phyloP scores from a whole-genome alignment of 2,797 vertebrate genomes.

The Sebastes hubbsi region DNA sequence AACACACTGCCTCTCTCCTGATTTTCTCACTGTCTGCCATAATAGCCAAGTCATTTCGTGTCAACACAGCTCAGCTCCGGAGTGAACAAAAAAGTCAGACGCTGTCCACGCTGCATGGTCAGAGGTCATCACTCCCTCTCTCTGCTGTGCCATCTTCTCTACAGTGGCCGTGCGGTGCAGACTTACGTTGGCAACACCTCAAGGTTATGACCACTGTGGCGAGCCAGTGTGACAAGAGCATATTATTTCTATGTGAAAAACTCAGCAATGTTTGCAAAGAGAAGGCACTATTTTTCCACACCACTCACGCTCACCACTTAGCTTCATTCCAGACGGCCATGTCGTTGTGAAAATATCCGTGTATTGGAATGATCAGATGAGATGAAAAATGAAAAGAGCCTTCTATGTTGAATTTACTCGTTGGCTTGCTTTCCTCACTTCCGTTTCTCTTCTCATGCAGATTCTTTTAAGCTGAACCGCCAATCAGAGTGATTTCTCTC shows the following conservation, averaged over 20 bases:
- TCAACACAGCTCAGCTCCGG: constrained; percentile 36
- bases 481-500: too few relatives aligned
- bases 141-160: constrained; percentile 18
- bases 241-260: constrained; percentile 6
- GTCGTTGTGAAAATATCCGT: too few relatives aligned
- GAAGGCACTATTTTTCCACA: not conserved
- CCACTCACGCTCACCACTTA: too few relatives aligned
- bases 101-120: constrained; percentile 15
- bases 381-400: too few relatives aligned
- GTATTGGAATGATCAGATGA: too few relatives aligned
- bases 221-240: not conserved
- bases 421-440: too few relatives aligned
- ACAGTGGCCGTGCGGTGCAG: not conserved
- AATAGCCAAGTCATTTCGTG: constrained; percentile 47
- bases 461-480: too few relatives aligned
- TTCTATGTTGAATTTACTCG: too few relatives aligned
- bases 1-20: constrained; percentile 42
- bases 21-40: constrained; percentile 25
- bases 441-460: too few relatives aligned
- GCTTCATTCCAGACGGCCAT: too few relatives aligned
- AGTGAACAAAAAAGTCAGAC: constrained; percentile 32
- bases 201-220: constrained; percentile 24
- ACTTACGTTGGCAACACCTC: constrained; percentile 29
- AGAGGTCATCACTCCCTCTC: constrained; percentile 29
- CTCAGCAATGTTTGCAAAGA: not conserved